Percentiles rank a stretch among this genome's conserved stretches.
Evolutionary conservation across 2,888 invertebrate genomes (phyloP).

Genomic region (Xiphydria camelus): DNA sequence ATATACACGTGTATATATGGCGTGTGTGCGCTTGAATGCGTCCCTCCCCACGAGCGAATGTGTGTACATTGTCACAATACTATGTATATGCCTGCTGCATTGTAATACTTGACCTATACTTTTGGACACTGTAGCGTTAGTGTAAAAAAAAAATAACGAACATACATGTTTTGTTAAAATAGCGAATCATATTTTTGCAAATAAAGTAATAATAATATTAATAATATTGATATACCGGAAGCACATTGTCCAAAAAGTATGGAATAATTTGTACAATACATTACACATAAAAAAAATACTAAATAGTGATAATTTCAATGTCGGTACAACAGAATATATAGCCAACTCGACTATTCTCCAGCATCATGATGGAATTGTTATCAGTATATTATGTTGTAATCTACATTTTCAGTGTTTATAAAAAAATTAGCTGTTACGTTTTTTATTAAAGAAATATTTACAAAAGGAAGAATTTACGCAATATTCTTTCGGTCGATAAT

Average conservation of each 20-base stretch:
- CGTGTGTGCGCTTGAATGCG: conserved; percentile 20
- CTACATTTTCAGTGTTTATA: conserved; percentile 53
- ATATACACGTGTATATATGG: conserved; percentile 32
- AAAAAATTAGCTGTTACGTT: conserved; percentile 47
- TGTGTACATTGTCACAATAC: conserved; percentile 15
- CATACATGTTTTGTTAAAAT: conserved; percentile 36
- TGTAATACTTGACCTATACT: conserved; percentile 52
- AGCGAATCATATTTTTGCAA: conserved; percentile 50
- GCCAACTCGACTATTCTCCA: conserved; percentile 44
- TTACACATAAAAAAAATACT: conserved; percentile 39
- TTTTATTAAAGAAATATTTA: conserved; percentile 49
- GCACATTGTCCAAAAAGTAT: conserved; percentile 53
- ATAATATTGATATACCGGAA: conserved; percentile 27
- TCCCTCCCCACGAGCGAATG: conserved; percentile 23
- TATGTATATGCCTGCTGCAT: conserved; percentile 37
- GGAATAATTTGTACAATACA: conserved; percentile 53
- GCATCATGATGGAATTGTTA: conserved; percentile 50
- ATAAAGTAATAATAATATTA: conserved; percentile 20
- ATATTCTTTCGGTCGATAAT: conserved; percentile 43
- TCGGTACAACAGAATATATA: conserved; percentile 52
- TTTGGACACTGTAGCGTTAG: conserved; percentile 50
- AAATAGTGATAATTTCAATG: conserved; percentile 48
- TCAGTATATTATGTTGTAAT: conserved; percentile 52
- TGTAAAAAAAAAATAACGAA: conserved; percentile 28
- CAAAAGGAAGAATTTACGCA: conserved; percentile 36